A percentile compares a stretch with the other conserved stretches of the same genome.
Conservation (phyloP, 2,797 vertebrate species). For the Helostoma temminkii region DNA sequence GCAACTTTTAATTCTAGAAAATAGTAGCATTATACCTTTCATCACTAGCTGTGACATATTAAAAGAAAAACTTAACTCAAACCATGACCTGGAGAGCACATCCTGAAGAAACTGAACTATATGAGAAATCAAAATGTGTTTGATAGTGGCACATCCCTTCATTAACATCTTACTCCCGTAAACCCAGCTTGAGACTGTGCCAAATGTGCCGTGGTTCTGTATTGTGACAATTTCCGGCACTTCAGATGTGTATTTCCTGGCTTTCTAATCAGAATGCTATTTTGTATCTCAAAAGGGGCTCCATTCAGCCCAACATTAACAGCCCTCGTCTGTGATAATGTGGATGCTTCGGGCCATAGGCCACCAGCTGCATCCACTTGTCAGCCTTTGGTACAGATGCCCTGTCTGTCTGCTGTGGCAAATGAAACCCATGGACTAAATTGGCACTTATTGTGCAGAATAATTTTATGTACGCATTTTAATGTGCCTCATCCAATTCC, state of each 20-base stretch:
- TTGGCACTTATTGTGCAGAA: constrained; percentile 77
- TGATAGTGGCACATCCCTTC: constrained; percentile 75
- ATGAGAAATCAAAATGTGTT: constrained; percentile 57
- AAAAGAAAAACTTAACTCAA: constrained; percentile 37
- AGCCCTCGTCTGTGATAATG: constrained; percentile 84
- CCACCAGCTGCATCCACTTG: constrained; percentile 89
- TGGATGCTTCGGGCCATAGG: constrained; percentile 81
- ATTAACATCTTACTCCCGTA: constrained; percentile 74
- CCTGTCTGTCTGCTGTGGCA: constrained; percentile 78
- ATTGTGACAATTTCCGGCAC: constrained; percentile 88
- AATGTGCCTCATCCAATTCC: constrained; percentile 78
- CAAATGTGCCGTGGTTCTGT: constrained; percentile 81
- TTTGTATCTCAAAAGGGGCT: constrained; percentile 85
- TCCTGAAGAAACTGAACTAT: constrained; percentile 30
- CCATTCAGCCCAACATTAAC: constrained; percentile 82
- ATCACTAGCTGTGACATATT: constrained; percentile 4
- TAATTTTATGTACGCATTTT: constrained; percentile 77
- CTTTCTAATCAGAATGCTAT: constrained; percentile 89
- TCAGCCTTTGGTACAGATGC: constrained; percentile 83
- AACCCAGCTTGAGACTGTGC: constrained; percentile 83
- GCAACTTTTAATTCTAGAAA: neutral
- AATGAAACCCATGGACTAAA: constrained; percentile 76
- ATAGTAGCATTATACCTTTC: constrained; percentile 14
- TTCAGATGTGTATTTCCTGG: constrained; percentile 86
- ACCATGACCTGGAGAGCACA: constrained; percentile 34